phyloP scores from a whole-genome alignment of 2,113 vertebrate species.

The Indicator indicator region DNA sequence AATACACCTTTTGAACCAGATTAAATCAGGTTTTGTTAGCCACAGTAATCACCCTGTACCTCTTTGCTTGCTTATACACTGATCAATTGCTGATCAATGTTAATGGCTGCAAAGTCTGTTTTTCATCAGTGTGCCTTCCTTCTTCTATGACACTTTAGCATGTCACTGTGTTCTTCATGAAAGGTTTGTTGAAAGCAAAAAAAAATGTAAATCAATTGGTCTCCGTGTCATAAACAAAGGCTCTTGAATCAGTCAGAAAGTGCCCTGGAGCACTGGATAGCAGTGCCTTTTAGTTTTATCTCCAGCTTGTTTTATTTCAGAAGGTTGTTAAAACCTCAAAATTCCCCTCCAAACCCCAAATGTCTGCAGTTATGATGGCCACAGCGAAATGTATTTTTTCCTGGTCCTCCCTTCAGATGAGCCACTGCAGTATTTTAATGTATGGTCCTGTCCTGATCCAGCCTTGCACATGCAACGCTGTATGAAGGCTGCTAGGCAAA shows the following conservation, averaged over 20 bases:
- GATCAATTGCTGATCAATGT: conserved; percentile 82
- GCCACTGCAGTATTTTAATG: not conserved
- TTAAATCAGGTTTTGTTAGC: conserved; percentile 39
- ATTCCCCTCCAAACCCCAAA: not conserved
- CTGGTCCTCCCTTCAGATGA: not conserved
- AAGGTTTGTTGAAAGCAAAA: conserved; percentile 34
- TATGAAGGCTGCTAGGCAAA: not conserved
- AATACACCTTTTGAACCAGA: conserved; percentile 26
- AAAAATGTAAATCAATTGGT: conserved; percentile 69
- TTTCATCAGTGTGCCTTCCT: conserved; percentile 66
- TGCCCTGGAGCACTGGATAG: not conserved
- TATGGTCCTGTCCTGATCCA: not conserved
- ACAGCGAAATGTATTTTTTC: not conserved
- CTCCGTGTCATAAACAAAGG: conserved; percentile 74
- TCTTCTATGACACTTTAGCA: conserved; percentile 16
- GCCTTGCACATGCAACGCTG: not conserved
- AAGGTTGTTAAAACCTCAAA: not conserved
- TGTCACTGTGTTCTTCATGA: conserved; percentile 10
- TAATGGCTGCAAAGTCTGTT: conserved; percentile 82
- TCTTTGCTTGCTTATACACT: conserved; percentile 19
- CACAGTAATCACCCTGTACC: not conserved
- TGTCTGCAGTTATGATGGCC: not conserved
- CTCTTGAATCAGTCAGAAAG: not conserved
- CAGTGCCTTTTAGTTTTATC: not conserved
- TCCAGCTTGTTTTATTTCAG: conserved; percentile 5